These are phyloP conservation scores for Nesidiocoris tenuis DNA, from an alignment of 2,888 invertebrate genomes.

Conservation along the genomic window DNA sequence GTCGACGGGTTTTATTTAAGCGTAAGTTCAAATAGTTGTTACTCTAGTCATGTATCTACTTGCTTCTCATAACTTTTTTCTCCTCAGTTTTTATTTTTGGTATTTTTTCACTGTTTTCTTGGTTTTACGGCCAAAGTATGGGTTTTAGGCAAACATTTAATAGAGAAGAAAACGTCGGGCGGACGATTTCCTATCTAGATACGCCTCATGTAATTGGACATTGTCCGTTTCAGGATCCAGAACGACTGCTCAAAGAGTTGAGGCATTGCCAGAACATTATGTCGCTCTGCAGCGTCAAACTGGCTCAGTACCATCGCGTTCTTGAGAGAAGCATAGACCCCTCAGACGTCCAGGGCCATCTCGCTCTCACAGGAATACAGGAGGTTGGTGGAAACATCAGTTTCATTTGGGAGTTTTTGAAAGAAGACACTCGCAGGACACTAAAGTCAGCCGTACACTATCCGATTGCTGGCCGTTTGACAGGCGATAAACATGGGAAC, in stretches of 20 bases:
- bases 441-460: no score
- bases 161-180: no score
- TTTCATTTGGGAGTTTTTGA: no score
- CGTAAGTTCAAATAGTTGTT: constrained; percentile 51
- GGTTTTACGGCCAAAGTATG: no score
- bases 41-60: no score
- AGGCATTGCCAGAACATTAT: constrained; percentile 57
- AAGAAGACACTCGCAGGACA: no score
- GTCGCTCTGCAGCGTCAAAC: constrained; percentile 56
- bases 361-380: constrained; percentile 58
- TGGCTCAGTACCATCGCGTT: constrained; percentile 55
- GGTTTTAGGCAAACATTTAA: no score
- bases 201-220: background rate
- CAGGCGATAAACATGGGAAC: no score
- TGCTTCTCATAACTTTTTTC: no score
- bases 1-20: constrained; percentile 56
- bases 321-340: constrained; percentile 54
- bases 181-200: no score
- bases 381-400: no score
- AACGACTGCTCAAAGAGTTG: constrained; percentile 55
- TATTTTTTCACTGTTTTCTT: background rate
- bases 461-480: no score
- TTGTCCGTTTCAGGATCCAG: constrained; percentile 55
- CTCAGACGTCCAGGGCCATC: constrained; percentile 53
- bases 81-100: constrained; percentile 1